Percentiles rank a stretch among this genome's conserved stretches.
Conservation (phyloP, 64 coral and sea anemone species). For the Montipora foliosa region DNA sequence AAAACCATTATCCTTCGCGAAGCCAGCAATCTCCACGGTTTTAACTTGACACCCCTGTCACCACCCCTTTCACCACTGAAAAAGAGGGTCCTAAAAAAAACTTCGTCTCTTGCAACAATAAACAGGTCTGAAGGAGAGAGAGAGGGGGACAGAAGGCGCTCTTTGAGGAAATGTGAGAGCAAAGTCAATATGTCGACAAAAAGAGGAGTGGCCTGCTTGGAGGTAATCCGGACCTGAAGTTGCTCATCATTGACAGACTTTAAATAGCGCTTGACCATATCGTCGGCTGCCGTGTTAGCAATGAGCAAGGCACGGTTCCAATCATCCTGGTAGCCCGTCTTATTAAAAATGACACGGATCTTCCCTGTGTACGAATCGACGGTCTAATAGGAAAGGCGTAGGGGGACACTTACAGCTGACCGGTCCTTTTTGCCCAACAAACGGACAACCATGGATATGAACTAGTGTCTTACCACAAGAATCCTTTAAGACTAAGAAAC, state of each 20-base stretch:
- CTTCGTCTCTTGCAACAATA: too few relatives aligned
- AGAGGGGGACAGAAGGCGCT: neutral
- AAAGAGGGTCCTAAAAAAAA: neutral
- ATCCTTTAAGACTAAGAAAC: too few relatives aligned
- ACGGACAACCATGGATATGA: too few relatives aligned
- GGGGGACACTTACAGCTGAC: too few relatives aligned
- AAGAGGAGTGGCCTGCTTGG: neutral
- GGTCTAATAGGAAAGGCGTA: too few relatives aligned
- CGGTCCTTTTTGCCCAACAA: too few relatives aligned
- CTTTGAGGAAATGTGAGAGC: neutral
- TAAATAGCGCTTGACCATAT: neutral
- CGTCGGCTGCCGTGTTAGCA: slow-evolving; percentile 12
- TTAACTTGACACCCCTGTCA: neutral
- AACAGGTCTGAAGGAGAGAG: neutral
- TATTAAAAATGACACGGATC: neutral
- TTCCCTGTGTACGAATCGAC: too few relatives aligned
- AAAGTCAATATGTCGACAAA: neutral
- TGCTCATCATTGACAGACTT: neutral
- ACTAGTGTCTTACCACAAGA: too few relatives aligned
- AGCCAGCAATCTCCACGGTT: neutral
- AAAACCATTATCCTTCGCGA: neutral
- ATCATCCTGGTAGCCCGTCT: neutral
- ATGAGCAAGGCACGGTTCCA: neutral
- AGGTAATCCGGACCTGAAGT: too few relatives aligned
- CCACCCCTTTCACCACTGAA: neutral